phyloP scores from a whole-genome alignment of 1,140 invertebrate species.

The Geopemphigus sp. region DNA sequence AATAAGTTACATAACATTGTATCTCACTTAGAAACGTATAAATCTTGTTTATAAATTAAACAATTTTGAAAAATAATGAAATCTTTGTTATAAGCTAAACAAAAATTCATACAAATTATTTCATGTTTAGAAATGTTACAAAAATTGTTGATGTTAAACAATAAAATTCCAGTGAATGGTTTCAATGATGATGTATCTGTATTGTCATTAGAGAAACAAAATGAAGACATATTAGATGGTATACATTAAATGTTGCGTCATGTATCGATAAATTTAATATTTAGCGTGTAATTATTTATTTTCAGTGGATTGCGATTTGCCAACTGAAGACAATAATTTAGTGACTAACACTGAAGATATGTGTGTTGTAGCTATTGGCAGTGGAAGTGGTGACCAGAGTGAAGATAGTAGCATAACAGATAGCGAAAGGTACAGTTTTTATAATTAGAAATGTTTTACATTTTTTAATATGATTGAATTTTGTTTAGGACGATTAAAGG shows the following conservation, averaged over 20 bases:
- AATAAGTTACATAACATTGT: no score
- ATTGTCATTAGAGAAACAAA: slow-evolving; percentile 23
- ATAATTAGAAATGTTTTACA: background rate
- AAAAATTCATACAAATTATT: no score
- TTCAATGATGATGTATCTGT: background rate
- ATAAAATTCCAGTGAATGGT: slow-evolving; percentile 5
- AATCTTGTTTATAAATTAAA: no score
- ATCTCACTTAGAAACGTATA: background rate
- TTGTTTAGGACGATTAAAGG: slow-evolving; percentile 63
- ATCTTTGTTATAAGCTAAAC: no score
- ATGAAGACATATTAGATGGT: background rate
- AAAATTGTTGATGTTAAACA: background rate
- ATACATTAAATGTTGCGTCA: background rate
- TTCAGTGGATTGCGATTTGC: background rate
- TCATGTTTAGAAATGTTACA: slow-evolving; percentile 27
- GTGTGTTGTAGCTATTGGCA: background rate
- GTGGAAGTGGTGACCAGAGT: slow-evolving; percentile 60
- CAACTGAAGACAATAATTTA: slow-evolving; percentile 20
- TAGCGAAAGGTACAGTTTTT: slow-evolving; percentile 61
- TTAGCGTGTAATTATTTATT: background rate
- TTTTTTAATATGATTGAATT: background rate
- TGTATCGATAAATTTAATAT: background rate
- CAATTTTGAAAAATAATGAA: no score
- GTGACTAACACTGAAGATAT: slow-evolving; percentile 11
- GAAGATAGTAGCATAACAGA: slow-evolving; percentile 77